Evolutionary conservation across 2,797 vertebrate genomes (phyloP).

Genomic region (Schizopygopsis malacanthus): DNA sequence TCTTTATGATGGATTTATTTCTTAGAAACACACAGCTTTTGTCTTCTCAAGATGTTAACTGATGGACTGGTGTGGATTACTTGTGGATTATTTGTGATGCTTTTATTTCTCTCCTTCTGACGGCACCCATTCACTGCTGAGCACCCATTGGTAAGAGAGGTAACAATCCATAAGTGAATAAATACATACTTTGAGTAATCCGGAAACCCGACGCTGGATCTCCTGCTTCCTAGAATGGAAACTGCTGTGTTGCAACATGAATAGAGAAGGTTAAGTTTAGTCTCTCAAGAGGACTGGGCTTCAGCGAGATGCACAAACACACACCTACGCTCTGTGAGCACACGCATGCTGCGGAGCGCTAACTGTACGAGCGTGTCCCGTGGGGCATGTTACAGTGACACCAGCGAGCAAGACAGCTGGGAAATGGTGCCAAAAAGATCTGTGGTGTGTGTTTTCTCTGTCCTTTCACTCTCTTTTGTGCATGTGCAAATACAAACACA

Average conservation of each 20-base stretch:
- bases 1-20: neutral
- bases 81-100: neutral
- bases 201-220: conserved; percentile 35
- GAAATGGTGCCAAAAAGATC: conserved; percentile 61
- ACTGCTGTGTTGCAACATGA: conserved; percentile 36
- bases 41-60: neutral
- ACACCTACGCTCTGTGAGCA: neutral
- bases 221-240: conserved; percentile 39
- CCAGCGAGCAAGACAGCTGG: conserved; percentile 59
- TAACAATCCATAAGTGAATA: neutral
- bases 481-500: conserved; percentile 35
- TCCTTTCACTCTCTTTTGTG: conserved; percentile 49
- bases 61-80: neutral
- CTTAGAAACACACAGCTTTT: neutral
- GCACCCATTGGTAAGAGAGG: neutral
- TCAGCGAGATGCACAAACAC: conserved; percentile 20
- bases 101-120: neutral
- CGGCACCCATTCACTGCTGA: neutral
- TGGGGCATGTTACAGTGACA: conserved; percentile 58
- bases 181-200: conserved; percentile 8
- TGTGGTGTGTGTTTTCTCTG: conserved; percentile 28
- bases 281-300: neutral
- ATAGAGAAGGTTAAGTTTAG: conserved; percentile 35
- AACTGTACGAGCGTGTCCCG: conserved; percentile 39
- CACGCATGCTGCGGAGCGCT: neutral